Percentiles rank a stretch among this genome's conserved stretches.
These are phyloP conservation scores for Naja naja DNA, from an alignment of 2,113 vertebrate genomes.

Conservation along the genomic window DNA sequence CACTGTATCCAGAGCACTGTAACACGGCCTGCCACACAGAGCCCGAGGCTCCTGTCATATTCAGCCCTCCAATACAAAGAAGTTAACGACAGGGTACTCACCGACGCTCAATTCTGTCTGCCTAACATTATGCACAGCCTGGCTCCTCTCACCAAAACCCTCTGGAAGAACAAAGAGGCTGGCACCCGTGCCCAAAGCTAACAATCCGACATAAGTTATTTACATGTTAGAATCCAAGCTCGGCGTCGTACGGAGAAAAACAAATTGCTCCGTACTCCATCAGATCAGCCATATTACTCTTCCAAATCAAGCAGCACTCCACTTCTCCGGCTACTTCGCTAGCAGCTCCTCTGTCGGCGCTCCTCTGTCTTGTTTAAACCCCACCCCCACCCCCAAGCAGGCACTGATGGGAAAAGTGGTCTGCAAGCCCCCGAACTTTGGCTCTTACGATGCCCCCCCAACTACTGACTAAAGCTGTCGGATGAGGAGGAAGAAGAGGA, in stretches of 20 bases:
- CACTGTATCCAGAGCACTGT: background rate
- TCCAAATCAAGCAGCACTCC: background rate
- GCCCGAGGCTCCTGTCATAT: constrained; percentile 47
- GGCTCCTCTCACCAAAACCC: constrained; percentile 48
- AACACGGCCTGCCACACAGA: background rate
- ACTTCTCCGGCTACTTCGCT: constrained; percentile 39
- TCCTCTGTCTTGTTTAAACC: background rate
- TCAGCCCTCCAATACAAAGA: constrained; percentile 54
- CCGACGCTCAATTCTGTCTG: constrained; percentile 43
- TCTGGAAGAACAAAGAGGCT: constrained; percentile 43
- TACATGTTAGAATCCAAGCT: constrained; percentile 41
- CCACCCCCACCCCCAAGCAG: constrained; percentile 26
- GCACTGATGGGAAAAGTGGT: constrained; percentile 24
- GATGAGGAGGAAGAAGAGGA: constrained; percentile 8
- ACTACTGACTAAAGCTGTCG: constrained; percentile 23
- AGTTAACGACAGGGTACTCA: constrained; percentile 56
- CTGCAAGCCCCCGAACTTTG: constrained; percentile 41
- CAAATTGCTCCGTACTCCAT: constrained; percentile 40
- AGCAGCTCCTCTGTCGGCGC: constrained; percentile 29
- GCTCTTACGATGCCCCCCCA: constrained; percentile 24
- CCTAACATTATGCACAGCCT: constrained; percentile 50
- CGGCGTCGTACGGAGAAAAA: constrained; percentile 11
- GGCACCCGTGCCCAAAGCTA: constrained; percentile 36
- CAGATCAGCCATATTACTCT: constrained; percentile 44
- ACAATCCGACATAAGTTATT: constrained; percentile 54